Evolutionary conservation across 2,888 invertebrate species (phyloP).

Genomic region (Xestobium rufovillosum): DNA sequence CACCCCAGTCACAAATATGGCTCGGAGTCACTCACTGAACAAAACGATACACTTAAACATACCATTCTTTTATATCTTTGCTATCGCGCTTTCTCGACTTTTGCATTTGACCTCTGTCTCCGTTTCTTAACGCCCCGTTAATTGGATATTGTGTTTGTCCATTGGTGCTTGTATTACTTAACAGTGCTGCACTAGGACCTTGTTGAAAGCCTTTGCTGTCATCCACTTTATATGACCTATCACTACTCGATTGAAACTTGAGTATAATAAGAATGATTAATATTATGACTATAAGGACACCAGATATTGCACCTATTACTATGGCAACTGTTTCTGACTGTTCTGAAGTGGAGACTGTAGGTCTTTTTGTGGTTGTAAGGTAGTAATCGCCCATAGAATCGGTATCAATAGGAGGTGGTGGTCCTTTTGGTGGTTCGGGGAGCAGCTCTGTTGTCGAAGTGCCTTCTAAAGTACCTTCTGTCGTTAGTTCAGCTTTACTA

Average conservation of each 20-base stretch:
- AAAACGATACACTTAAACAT: conserved; percentile 58
- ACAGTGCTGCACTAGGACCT: conserved; percentile 70
- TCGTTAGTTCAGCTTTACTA: conserved; percentile 18
- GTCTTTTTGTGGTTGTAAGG: conserved; percentile 24
- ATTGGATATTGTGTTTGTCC: conserved; percentile 46
- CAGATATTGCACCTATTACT: conserved; percentile 84
- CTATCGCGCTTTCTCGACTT: conserved; percentile 61
- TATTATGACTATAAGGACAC: conserved; percentile 83
- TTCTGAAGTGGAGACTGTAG: conserved; percentile 52
- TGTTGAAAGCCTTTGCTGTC: conserved; percentile 66
- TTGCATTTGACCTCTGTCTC: conserved; percentile 42
- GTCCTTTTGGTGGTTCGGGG: conserved; percentile 27
- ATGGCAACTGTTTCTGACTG: conserved; percentile 68
- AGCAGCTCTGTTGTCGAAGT: conserved; percentile 26
- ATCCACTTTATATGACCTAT: conserved; percentile 90
- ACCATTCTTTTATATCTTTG: conserved; percentile 95
- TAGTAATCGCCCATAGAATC: conserved; percentile 39
- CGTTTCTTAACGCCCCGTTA: conserved; percentile 48
- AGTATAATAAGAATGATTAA: conserved; percentile 84
- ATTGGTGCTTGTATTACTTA: conserved; percentile 52
- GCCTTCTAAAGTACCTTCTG: conserved; percentile 16
- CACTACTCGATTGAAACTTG: conserved; percentile 78
- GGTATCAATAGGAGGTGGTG: conserved; percentile 34
- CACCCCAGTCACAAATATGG: too few species aligned
- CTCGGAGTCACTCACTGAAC: conserved; percentile 34